Conservation (phyloP, 1,140 invertebrate genomes). For the Polyergus mexicanus region DNA sequence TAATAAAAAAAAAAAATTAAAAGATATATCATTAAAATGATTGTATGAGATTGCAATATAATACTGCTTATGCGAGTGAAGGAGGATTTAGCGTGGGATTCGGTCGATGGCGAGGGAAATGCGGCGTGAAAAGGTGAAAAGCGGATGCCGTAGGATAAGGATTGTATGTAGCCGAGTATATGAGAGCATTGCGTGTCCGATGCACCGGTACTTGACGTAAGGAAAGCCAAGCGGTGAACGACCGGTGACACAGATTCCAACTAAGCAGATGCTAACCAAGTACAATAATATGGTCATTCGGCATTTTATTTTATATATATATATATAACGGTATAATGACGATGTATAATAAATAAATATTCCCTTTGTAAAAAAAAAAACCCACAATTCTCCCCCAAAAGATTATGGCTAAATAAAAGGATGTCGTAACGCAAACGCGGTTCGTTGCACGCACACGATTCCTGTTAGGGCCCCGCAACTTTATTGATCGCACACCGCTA, state of each 20-base stretch:
- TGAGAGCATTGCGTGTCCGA: conserved; percentile 46
- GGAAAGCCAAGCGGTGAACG: conserved; percentile 61
- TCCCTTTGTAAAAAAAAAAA: background rate
- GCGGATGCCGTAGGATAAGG: conserved; percentile 43
- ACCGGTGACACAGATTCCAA: conserved; percentile 59
- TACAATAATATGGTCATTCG: conserved; percentile 29
- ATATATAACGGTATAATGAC: background rate
- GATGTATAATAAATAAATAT: too few relatives aligned
- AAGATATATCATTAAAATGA: conserved; percentile 13
- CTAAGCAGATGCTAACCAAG: conserved; percentile 26
- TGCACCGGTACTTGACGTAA: conserved; percentile 60
- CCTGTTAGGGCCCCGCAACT: conserved; percentile 46
- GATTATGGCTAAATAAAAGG: background rate
- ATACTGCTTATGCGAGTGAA: conserved; percentile 2
- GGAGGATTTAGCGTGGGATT: conserved; percentile 38
- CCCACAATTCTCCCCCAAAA: background rate
- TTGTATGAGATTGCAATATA: background rate
- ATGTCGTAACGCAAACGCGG: background rate
- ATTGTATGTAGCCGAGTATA: conserved; percentile 23
- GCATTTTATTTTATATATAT: conserved; percentile 11
- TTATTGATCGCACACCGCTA: conserved; percentile 60
- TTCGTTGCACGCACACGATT: conserved; percentile 55
- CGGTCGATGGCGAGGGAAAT: conserved; percentile 13
- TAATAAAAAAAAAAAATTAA: background rate
- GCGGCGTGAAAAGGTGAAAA: conserved; percentile 48